Conservation (phyloP, 1,140 invertebrate species). For the Cardiocondyla obscurior region DNA sequence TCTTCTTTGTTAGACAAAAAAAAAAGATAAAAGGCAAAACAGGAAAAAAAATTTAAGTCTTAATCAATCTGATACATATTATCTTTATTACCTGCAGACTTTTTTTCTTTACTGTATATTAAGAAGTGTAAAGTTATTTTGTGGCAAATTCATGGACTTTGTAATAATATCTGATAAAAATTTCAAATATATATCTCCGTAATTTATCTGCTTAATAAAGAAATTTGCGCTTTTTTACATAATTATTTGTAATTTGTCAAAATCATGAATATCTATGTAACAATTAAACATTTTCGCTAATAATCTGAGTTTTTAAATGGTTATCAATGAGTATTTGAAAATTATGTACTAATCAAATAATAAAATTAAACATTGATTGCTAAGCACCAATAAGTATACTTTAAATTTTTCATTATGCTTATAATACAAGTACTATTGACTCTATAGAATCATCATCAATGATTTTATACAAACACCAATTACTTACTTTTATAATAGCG, state of each 20-base stretch:
- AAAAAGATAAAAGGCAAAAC: neutral
- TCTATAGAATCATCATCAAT: neutral
- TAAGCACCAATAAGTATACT: neutral
- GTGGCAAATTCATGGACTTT: neutral
- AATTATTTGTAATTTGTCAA: neutral
- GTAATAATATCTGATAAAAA: neutral
- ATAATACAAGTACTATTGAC: neutral
- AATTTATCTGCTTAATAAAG: neutral
- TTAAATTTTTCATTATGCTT: conserved; percentile 11
- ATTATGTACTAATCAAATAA: neutral
- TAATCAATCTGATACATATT: neutral
- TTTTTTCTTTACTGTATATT: conserved; percentile 14
- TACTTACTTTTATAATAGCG: neutral
- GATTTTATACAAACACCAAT: conserved; percentile 12
- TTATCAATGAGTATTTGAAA: neutral
- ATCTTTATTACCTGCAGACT: conserved; percentile 2
- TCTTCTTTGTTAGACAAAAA: neutral
- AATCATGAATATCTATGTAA: neutral
- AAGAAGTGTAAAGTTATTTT: neutral
- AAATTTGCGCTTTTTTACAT: neutral
- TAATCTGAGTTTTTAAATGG: neutral
- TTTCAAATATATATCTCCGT: neutral
- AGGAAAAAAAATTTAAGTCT: conserved; percentile 1
- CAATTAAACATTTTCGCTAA: neutral
- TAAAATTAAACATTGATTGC: neutral